Conservation (phyloP, 2,113 vertebrate species). For the Danio rerio region GRCz12tu NC_133177.1:52241001-52241500, state of each 20-base stretch:
- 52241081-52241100: too few species aligned
- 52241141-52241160: too few species aligned
- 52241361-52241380: background rate
- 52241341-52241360: conserved; percentile 4
- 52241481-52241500: conserved; percentile 25
- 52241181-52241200: too few species aligned
- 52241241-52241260: background rate
- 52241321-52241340: conserved; percentile 6
- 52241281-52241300: background rate
- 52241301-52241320: background rate
- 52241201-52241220: too few species aligned
- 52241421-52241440: conserved; percentile 13
- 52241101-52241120: too few species aligned
- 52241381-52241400: background rate
- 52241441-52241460: conserved; percentile 27
- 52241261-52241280: background rate
- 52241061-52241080: too few species aligned
- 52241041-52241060: too few species aligned
- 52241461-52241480: conserved; percentile 23
- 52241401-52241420: background rate
- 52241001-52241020: too few species aligned
- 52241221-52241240: background rate
- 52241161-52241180: too few species aligned
- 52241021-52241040: too few species aligned
- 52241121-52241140: too few species aligned